A percentile compares a stretch with the other conserved stretches of the same genome.
phyloP scores from a whole-genome alignment of 2,888 invertebrate genomes.

The Dorcus hopei region DNA sequence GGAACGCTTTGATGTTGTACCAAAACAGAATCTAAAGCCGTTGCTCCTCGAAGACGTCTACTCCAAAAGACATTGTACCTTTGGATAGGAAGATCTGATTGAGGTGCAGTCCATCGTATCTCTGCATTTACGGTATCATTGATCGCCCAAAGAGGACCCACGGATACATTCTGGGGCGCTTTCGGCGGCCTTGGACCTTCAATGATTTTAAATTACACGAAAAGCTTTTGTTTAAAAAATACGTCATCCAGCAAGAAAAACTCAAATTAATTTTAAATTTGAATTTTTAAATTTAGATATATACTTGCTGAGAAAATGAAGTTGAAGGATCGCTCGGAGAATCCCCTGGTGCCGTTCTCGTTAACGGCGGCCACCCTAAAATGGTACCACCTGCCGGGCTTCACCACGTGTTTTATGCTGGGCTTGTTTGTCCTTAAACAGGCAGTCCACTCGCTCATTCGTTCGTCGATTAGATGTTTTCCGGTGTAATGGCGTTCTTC shows the following conservation, averaged over 20 bases:
- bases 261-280: neutral
- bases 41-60: slow-evolving; percentile 60
- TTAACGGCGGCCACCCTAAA: slow-evolving; percentile 76
- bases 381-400: slow-evolving; percentile 75
- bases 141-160: slow-evolving; percentile 48
- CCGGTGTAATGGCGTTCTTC: slow-evolving; percentile 72
- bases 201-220: slow-evolving; percentile 7
- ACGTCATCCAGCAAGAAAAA: neutral
- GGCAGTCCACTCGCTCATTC: slow-evolving; percentile 65
- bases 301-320: slow-evolving; percentile 56
- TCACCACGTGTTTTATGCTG: slow-evolving; percentile 55
- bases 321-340: slow-evolving; percentile 59
- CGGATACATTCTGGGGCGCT: slow-evolving; percentile 59
- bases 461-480: slow-evolving; percentile 60
- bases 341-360: slow-evolving; percentile 68
- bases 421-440: slow-evolving; percentile 55
- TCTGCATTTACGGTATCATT: slow-evolving; percentile 56
- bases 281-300: neutral
- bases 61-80: slow-evolving; percentile 76
- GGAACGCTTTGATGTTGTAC: slow-evolving; percentile 62
- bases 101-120: slow-evolving; percentile 67
- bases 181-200: slow-evolving; percentile 61
- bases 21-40: slow-evolving; percentile 56
- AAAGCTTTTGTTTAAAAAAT: neutral
- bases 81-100: slow-evolving; percentile 68